Conservation (phyloP, 2,888 invertebrate species). For the Noctua comes region DNA sequence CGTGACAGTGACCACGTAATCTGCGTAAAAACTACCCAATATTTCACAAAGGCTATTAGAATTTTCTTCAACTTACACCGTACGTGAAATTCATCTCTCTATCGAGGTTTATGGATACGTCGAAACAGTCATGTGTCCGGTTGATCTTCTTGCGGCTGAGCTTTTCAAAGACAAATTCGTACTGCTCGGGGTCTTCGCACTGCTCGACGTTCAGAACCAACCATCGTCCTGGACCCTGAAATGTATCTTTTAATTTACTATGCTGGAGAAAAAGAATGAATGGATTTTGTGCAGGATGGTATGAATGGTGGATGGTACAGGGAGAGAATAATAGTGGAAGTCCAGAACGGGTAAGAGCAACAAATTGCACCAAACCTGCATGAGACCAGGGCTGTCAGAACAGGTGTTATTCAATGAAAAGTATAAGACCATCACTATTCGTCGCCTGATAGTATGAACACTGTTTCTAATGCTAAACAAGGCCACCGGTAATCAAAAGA, state of each 20-base stretch:
- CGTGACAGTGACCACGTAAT: background rate
- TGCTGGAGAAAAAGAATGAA: no score
- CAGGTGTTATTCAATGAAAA: no score
- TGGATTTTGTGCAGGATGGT: background rate
- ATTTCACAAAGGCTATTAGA: background rate
- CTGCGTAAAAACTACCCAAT: background rate
- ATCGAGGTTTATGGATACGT: background rate
- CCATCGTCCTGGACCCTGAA: slow-evolving; percentile 56
- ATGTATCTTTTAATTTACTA: background rate
- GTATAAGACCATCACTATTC: background rate
- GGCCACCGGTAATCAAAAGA: background rate
- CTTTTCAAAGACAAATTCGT: background rate
- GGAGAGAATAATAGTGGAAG: background rate
- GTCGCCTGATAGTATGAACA: background rate
- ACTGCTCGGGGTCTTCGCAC: slow-evolving; percentile 47
- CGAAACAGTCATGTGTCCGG: slow-evolving; percentile 58
- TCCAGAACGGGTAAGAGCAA: background rate
- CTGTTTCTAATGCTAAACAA: background rate
- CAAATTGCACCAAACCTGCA: background rate
- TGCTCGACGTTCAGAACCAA: slow-evolving; percentile 28
- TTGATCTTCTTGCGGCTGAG: slow-evolving; percentile 43
- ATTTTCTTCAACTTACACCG: slow-evolving; percentile 32
- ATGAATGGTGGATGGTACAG: background rate
- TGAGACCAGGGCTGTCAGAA: no score
- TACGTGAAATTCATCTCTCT: slow-evolving; percentile 15